A percentile compares a stretch with the other conserved stretches of the same genome.
phyloP scores from a whole-genome alignment of 2,797 vertebrate species.

The Sebastes trivittatus region DNA sequence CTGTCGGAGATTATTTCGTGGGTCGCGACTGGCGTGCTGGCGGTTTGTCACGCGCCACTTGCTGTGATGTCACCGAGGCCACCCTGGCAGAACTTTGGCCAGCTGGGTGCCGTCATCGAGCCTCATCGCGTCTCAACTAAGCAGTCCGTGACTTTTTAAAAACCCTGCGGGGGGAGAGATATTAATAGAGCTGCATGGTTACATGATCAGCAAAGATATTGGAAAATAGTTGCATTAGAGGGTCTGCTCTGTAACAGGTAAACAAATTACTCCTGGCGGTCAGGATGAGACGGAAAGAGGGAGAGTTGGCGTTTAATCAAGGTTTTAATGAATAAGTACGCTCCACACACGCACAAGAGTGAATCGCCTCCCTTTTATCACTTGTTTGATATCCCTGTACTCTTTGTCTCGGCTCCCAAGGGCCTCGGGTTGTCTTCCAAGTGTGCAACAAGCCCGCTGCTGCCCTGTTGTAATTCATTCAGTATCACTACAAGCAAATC shows the following conservation, averaged over 20 bases:
- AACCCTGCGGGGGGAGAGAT: constrained; percentile 33
- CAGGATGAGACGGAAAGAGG: constrained; percentile 24
- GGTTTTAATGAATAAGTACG: constrained; percentile 52
- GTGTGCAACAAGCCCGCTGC: constrained; percentile 40
- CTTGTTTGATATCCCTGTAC: constrained; percentile 52
- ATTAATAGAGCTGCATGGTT: constrained; percentile 51
- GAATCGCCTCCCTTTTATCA: constrained; percentile 48
- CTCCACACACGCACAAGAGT: constrained; percentile 15
- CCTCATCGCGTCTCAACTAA: constrained; percentile 63
- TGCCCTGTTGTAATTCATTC: constrained; percentile 55
- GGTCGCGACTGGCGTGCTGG: constrained; percentile 61
- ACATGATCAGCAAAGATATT: constrained; percentile 52
- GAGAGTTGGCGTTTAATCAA: constrained; percentile 53
- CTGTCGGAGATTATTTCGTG: constrained; percentile 75
- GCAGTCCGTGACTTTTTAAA: constrained; percentile 47
- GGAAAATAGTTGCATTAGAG: constrained; percentile 49
- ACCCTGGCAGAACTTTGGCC: constrained; percentile 60
- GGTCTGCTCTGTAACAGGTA: constrained; percentile 55
- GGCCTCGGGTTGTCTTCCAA: constrained; percentile 45
- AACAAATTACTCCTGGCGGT: constrained; percentile 58
- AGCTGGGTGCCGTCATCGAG: constrained; percentile 75
- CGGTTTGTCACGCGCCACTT: constrained; percentile 71
- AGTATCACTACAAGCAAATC: constrained; percentile 50
- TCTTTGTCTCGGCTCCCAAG: constrained; percentile 41
- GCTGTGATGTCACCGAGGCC: constrained; percentile 69